Evolutionary conservation across 2,888 invertebrate genomes (phyloP), one percentile per base, ranked within the genome.

Genomic region (Sipha maydis): DNA sequence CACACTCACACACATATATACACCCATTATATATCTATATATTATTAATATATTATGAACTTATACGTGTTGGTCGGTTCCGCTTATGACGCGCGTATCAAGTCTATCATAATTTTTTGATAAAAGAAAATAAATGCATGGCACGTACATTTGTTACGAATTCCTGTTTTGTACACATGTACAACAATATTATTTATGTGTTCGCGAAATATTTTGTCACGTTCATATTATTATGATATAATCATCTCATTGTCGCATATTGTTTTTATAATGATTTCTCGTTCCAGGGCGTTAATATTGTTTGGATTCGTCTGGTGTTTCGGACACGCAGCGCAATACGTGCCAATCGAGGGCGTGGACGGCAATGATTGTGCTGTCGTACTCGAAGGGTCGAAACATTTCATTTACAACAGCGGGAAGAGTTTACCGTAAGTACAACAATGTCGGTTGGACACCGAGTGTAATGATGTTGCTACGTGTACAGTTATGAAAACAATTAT

Each of bases 361-460:
- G 67, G 76, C 7, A 82, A 89, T 31, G 89, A 90, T 75, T 90
- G 90, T 41, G 89, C 90, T 8, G 76, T 90, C 8, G 80, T 90
- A 0, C 85, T 90, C 8, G 80, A 88, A 41, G 86, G 86, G 17
- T 88, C 86, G 19, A 88, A 88, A 80, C 86, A 88, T 80, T 88
- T 88, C 31, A 88, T 88, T 41, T 88, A 88, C 21, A 82, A 88
- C 75, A 82, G 73, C 19, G 86, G 86, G 4, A 79, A 88, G 56
- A 75, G 86, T 41, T 41, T 38, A n/a, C 86, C 86, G 86, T 88
- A 1, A 88, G 86, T 88, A 25, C 9, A 0, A 48, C 14, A 31
- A 21, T 14, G 8, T 17, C 17, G 1, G 9, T n/a, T 41, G 41
- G 69, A 69, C 8, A n/a, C 3, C 69, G 69, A 25, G 11, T 17